These are phyloP conservation scores for Eira barbara DNA, from an alignment of 2,113 vertebrate genomes.

Conservation along the genomic window DNA sequence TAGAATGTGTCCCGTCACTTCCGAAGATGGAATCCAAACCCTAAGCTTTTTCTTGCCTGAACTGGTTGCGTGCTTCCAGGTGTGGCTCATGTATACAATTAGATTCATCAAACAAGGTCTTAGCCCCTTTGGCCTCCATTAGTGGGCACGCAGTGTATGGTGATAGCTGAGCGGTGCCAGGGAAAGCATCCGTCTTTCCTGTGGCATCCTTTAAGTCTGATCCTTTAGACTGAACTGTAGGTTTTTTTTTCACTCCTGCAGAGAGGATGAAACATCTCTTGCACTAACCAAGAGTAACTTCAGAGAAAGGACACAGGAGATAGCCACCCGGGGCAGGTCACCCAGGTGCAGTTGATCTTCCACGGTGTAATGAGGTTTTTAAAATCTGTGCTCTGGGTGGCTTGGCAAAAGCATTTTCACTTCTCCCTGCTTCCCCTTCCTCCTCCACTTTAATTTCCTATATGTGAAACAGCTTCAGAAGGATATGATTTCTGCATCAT, in stretches of 20 bases:
- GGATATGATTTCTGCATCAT: background rate
- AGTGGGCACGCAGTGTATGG: background rate
- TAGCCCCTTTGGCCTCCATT: background rate
- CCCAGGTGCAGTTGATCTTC: background rate
- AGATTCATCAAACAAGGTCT: background rate
- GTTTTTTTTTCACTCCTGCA: background rate
- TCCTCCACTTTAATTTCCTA: conserved; percentile 40
- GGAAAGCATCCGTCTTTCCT: background rate
- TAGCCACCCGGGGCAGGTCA: background rate
- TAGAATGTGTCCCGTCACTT: background rate
- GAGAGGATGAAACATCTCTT: conserved; percentile 15
- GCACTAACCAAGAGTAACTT: background rate
- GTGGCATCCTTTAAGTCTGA: background rate
- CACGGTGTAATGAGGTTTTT: background rate
- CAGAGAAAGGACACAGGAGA: background rate
- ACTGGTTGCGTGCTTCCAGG: background rate
- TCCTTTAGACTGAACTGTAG: background rate
- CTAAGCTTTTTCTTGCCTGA: background rate
- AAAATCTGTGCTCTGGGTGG: background rate
- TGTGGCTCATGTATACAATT: background rate
- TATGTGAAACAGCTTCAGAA: background rate
- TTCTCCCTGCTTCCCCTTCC: background rate
- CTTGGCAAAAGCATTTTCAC: background rate
- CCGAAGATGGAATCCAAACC: background rate
- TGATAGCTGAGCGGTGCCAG: background rate